Evolutionary conservation across 2,797 vertebrate species (phyloP).

Genomic region (Poecilia wingei): DNA sequence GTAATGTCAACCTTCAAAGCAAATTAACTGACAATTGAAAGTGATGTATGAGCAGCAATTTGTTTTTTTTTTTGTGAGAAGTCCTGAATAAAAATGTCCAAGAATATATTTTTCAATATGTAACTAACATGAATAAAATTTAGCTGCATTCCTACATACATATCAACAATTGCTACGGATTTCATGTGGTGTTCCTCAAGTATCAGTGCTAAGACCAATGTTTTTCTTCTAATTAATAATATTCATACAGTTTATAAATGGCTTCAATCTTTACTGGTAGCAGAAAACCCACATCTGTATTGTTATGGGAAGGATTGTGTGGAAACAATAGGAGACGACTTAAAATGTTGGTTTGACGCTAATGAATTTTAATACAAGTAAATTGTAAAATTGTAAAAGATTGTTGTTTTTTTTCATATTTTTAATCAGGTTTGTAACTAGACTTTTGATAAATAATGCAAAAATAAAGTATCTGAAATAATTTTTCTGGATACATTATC

Average conservation of each 20-base stretch:
- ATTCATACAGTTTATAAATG: neutral
- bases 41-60: neutral
- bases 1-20: slow-evolving; percentile 26
- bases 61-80: neutral
- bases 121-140: neutral
- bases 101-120: neutral
- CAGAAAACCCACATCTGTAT: neutral
- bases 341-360: neutral
- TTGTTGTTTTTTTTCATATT: neutral
- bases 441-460: neutral
- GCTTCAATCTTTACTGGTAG: neutral
- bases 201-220: neutral
- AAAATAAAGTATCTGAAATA: neutral
- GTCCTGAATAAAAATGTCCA: neutral
- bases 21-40: slow-evolving; percentile 26
- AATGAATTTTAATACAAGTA: slow-evolving; percentile 4
- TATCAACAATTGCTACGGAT: neutral
- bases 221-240: neutral
- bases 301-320: neutral
- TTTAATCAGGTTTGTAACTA: neutral
- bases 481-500: neutral
- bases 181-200: slow-evolving; percentile 2
- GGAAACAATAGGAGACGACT: neutral
- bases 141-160: neutral
- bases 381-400: too few species aligned